Base-by-base conservation (phyloP, 2,888 invertebrate genomes). In the Lamellibrachia satsuma region DNA sequence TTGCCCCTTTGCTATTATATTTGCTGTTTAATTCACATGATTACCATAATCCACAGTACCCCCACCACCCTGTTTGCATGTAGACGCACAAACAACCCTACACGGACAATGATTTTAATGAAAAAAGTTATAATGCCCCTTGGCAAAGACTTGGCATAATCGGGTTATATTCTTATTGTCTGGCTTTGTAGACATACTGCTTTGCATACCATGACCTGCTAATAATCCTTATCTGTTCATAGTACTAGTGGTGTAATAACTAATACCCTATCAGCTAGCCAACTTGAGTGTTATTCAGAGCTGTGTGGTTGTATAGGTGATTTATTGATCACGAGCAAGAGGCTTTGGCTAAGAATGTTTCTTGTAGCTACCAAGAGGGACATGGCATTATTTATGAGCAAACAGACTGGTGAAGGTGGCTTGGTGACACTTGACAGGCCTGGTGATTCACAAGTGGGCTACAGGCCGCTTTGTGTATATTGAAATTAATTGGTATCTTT, bases 371-470 rank as follows among this genome's bases (percentile, higher is more conserved):
- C 55, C 7, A n/a, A 15, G 75, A 75, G 75, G 11, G 75, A 75
- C 75, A 15, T 22, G 75, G 75, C 75, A 75, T 75, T 75, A 75
- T 75, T 75, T 75, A 75, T 75, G 75, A 75, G 75, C 75, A 75
- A 75, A 75, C 75, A 75, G 75, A 75, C 75, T n/a, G n/a, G 75
- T 15, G 22, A 75, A 75, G 75, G 22, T 75, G 22, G 75, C 75
- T 75, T 75, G 22, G 22, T 75, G 75, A 75, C 75, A 75, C 75
- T 75, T 75, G 75, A 75, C 75, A 75, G 75, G 22, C n/a, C 15
- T 22, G 3, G 75, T 75, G 75, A n/a, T n/a, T 22, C 22, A 7
- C 57, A 57, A 57, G 57, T 57, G 15, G 39, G 75, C 75, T 75
- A 15, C 75, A 75, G 75, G 75, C 75, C 2, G n/a, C 75, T 22